Evolutionary conservation across 64 coral and sea anemone genomes (phyloP).

Genomic region (Anthopleura sola): DNA sequence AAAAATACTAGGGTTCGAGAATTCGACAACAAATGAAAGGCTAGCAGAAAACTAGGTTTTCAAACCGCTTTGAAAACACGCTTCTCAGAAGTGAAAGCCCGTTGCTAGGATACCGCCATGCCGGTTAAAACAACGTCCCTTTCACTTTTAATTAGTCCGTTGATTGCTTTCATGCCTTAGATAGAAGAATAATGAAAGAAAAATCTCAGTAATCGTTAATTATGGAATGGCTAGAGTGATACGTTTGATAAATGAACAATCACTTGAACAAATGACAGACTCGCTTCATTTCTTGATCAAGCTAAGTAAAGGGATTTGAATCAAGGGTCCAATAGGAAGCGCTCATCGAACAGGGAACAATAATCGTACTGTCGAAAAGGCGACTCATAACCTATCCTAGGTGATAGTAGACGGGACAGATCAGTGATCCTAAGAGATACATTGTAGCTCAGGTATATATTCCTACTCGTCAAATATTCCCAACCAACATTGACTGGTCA

Average conservation of each 20-base stretch:
- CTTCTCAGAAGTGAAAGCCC: not conserved
- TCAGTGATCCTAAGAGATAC: not conserved
- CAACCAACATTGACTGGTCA: not conserved
- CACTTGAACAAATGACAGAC: not conserved
- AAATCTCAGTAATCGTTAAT: conserved; percentile 10
- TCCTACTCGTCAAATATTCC: not conserved
- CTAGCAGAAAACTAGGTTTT: not conserved
- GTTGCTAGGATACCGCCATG: conserved; percentile 3
- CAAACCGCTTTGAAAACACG: not conserved
- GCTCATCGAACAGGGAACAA: not conserved
- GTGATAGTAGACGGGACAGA: not conserved
- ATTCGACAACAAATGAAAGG: not conserved
- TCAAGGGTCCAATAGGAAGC: not conserved
- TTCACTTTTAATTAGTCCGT: conserved; percentile 15
- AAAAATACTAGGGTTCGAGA: not conserved
- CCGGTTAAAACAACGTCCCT: conserved; percentile 3
- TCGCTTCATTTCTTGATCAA: not conserved
- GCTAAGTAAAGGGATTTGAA: not conserved
- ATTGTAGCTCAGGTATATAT: not conserved
- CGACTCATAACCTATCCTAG: conserved; percentile 3
- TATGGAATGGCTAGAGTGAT: conserved; percentile 25
- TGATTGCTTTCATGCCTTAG: conserved; percentile 8
- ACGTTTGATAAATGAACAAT: conserved; percentile 24
- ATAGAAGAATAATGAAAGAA: conserved; percentile 1
- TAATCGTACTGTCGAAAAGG: not conserved